These are phyloP conservation scores for Blennius ocellaris DNA, from an alignment of 2,113 vertebrate species.

Conservation along the genomic window DNA sequence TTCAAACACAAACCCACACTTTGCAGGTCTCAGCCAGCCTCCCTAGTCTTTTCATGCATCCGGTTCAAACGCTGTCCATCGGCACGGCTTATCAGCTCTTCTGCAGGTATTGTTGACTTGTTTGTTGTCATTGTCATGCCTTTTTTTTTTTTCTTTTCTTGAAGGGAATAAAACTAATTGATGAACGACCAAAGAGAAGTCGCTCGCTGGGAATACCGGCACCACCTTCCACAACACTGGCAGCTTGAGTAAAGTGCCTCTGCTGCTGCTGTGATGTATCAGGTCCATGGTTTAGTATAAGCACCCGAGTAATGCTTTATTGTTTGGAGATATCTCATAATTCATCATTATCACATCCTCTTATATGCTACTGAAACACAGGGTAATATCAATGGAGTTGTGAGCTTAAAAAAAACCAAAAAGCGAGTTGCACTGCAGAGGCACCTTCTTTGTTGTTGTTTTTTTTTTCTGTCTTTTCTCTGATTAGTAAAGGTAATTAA, in stretches of 20 bases:
- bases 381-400: conserved; percentile 57
- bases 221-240: conserved; percentile 11
- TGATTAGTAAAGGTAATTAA: conserved; percentile 84
- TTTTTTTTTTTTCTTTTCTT: conserved; percentile 43
- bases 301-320: conserved; percentile 55
- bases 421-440: conserved; percentile 44
- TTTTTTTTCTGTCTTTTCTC: conserved; percentile 35
- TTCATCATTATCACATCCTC: conserved; percentile 73
- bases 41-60: conserved; percentile 25
- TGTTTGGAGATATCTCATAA: conserved; percentile 70
- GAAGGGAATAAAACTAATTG: conserved; percentile 74
- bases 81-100: conserved; percentile 63
- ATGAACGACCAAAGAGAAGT: conserved; percentile 45
- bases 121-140: conserved; percentile 56
- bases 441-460: conserved; percentile 20
- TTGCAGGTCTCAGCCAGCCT: conserved; percentile 29
- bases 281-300: conserved; percentile 51
- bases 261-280: conserved; percentile 49
- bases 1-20: conserved; percentile 49
- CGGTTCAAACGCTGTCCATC: conserved; percentile 46
- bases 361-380: conserved; percentile 61
- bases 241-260: conserved; percentile 42
- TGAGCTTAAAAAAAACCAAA: conserved; percentile 70
- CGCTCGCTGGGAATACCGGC: not conserved
- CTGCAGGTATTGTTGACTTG: conserved; percentile 56